Conservation (phyloP, 2,888 invertebrate species). For the Stenolophus ochropezus region DNA sequence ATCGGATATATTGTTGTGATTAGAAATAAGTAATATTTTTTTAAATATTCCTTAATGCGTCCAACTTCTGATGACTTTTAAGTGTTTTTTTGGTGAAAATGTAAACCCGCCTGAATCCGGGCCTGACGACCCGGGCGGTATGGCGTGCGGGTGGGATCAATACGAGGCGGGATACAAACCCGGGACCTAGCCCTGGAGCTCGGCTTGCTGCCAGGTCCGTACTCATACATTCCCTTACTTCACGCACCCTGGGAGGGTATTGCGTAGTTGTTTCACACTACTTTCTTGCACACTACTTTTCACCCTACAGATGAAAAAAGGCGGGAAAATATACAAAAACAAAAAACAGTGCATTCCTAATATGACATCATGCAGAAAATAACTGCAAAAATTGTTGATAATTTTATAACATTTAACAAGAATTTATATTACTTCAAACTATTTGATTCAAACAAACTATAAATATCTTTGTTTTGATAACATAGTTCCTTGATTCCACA, state of each 20-base stretch:
- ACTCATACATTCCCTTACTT: not conserved
- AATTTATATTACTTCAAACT: not conserved
- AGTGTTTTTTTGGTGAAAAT: not conserved
- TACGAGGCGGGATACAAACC: slow-evolving; percentile 46
- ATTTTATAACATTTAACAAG: too few relatives aligned
- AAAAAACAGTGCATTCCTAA: not conserved
- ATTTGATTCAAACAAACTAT: not conserved
- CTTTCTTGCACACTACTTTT: not conserved
- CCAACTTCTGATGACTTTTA: too few relatives aligned
- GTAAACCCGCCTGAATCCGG: slow-evolving; percentile 2
- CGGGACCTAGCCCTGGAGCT: slow-evolving; percentile 40
- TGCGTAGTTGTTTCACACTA: not conserved
- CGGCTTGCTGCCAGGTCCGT: slow-evolving; percentile 16
- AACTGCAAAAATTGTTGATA: not conserved
- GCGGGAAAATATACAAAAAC: not conserved
- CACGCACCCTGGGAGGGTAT: not conserved
- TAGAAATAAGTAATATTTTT: too few relatives aligned
- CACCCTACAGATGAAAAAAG: not conserved
- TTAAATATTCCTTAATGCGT: not conserved
- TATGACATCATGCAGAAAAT: not conserved
- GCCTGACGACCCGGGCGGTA: slow-evolving; percentile 9
- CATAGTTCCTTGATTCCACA: not conserved
- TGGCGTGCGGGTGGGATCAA: slow-evolving; percentile 44
- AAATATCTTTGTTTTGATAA: not conserved
- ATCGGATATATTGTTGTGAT: too few relatives aligned